A percentile compares a stretch with the other conserved stretches of the same genome.
These are phyloP conservation scores for Syncerus caffer DNA, from an alignment of 2,797 vertebrate genomes.

Conservation along the genomic window DNA sequence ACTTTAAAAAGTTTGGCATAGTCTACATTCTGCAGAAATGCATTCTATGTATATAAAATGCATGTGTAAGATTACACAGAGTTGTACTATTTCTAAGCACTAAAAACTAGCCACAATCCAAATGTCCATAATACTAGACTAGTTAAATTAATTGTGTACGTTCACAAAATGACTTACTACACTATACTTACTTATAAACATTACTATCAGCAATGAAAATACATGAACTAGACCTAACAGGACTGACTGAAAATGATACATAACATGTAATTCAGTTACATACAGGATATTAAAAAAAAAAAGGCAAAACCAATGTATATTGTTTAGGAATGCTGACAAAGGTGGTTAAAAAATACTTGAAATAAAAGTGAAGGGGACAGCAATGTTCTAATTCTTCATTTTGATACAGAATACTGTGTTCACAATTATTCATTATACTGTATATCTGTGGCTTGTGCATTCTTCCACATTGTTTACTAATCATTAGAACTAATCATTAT, in stretches of 20 bases:
- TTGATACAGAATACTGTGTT: neutral
- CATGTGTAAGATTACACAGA: neutral
- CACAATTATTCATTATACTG: neutral
- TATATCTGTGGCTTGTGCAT: neutral
- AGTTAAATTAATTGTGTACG: neutral
- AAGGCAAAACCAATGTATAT: neutral
- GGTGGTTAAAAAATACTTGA: neutral
- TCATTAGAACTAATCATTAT: neutral
- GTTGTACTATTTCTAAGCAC: neutral
- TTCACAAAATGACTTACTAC: neutral
- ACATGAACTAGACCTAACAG: neutral
- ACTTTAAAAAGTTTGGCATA: neutral
- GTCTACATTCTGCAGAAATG: neutral
- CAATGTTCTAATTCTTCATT: neutral
- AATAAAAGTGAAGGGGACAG: neutral
- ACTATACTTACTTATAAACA: neutral
- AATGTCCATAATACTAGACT: neutral
- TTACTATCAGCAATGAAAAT: neutral
- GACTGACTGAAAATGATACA: neutral
- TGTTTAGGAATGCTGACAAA: neutral
- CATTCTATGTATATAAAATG: neutral
- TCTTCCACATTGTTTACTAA: neutral
- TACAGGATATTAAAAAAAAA: neutral
- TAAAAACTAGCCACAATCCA: neutral
- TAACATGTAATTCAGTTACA: neutral